phyloP scores from a whole-genome alignment of 1,140 invertebrate species.

The Leptinotarsa lineolata region DNA sequence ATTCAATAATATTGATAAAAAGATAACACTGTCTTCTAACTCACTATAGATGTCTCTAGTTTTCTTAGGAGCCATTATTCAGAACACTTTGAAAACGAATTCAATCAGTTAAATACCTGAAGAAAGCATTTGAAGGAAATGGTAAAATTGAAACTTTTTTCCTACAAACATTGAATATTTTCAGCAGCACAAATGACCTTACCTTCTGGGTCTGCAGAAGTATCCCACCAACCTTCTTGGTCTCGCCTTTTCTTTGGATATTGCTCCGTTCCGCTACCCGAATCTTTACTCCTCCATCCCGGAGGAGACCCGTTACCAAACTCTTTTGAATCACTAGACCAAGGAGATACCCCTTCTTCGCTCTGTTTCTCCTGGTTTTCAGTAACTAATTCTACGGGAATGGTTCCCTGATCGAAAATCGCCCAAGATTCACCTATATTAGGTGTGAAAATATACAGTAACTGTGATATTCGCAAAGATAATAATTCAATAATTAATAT shows the following conservation, averaged over 20 bases:
- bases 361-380: slow-evolving; percentile 54
- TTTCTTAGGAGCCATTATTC: too few relatives aligned
- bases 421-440: slow-evolving; percentile 52
- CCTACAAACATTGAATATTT: not conserved
- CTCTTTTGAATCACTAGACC: slow-evolving; percentile 78
- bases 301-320: slow-evolving; percentile 58
- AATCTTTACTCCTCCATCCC: slow-evolving; percentile 59
- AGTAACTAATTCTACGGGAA: slow-evolving; percentile 38
- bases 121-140: too few relatives aligned
- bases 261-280: slow-evolving; percentile 47
- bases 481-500: too few relatives aligned
- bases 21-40: too few relatives aligned
- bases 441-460: too few relatives aligned
- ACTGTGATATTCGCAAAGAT: too few relatives aligned
- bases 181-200: slow-evolving; percentile 27
- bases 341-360: slow-evolving; percentile 68
- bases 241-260: slow-evolving; percentile 57
- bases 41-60: too few relatives aligned
- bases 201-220: slow-evolving; percentile 50
- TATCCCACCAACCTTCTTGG: slow-evolving; percentile 56
- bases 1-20: too few relatives aligned
- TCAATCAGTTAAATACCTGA: too few relatives aligned
- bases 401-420: slow-evolving; percentile 52
- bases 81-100: too few relatives aligned
- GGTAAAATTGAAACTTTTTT: too few relatives aligned